Conservation (phyloP, 2,113 vertebrate species). For the Carassius gibelio region DNA sequence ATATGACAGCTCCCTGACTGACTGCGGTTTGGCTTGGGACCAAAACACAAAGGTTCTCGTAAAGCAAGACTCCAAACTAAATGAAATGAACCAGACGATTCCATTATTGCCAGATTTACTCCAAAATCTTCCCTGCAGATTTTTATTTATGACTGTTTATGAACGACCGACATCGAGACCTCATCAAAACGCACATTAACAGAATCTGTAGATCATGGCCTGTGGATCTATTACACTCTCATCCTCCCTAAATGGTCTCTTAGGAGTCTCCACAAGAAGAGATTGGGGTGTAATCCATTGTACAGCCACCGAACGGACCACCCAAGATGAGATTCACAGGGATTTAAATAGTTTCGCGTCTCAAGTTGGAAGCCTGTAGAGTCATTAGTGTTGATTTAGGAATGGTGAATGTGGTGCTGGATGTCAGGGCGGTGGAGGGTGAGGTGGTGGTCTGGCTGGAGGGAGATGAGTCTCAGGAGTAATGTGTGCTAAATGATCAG, state of each 20-base stretch:
- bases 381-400: conserved; percentile 22
- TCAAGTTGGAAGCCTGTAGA: not conserved
- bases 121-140: not conserved
- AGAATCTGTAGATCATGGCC: not conserved
- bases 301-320: conserved; percentile 35
- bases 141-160: conserved; percentile 9
- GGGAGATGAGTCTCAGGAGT: not conserved
- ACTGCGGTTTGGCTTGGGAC: conserved; percentile 55
- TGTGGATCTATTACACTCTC: conserved; percentile 19
- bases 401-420: conserved; percentile 16
- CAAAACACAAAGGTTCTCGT: conserved; percentile 36
- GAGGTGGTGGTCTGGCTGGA: conserved; percentile 13
- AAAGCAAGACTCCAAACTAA: conserved; percentile 38
- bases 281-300: conserved; percentile 18
- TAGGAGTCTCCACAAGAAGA: conserved; percentile 32
- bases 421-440: not conserved
- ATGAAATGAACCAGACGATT: conserved; percentile 46
- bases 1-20: conserved; percentile 45
- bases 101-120: not conserved
- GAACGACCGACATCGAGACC: not conserved
- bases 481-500: not conserved
- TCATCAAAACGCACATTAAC: conserved; percentile 18
- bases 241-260: conserved; percentile 20
- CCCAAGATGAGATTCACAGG: conserved; percentile 24
- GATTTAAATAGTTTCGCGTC: conserved; percentile 11